Evolutionary conservation across 2,888 invertebrate species (phyloP), one percentile per base, ranked within the genome.

Genomic region (Chesias legatella): DNA sequence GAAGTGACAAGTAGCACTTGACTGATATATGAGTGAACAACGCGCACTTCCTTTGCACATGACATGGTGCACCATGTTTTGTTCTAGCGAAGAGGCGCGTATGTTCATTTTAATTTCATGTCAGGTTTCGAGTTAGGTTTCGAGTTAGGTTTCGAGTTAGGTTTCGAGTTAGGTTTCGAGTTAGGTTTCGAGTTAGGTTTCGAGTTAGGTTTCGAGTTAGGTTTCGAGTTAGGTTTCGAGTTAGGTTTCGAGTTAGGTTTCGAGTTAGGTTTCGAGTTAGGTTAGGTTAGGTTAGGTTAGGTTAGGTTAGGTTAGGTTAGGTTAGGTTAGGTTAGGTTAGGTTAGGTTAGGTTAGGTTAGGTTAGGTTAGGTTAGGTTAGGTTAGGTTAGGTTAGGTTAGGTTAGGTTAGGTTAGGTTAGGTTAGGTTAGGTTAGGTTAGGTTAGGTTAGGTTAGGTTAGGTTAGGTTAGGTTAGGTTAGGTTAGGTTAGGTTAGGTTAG

Each of bases 331-430:
- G 37, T 38, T 45, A 40, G 45, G 45, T 45, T 45, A 40, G 45
- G 51, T 51, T 51, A 38, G 52, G 44, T 50, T 46, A 43, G 50
- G 46, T 50, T 47, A 39, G 46, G 50, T 39, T 39, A 39, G 39
- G 39, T 41, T 34, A 41, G 34, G 34, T 34, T 41, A 33, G 34
- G 43, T 37, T 37, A 36, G 43, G 36, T 37, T 37, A 43, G 37
- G 37, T 37, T 37, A 43, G 37, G 37, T 37, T 37, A 43, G 43
- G 43, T 43, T 43, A 43, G 43, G 43, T 43, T 43, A 43, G 37
- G 37, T 38, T 38, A 38, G 38, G 38, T 38, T 38, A 38, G 38
- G 38, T 38, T 41, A 41, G 41, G 41, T 41, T 41, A 41, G 41
- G 38, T 38, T 38, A 38, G 38, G 38, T 38, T 38, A 38, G 38